Percentiles rank a stretch among this genome's conserved stretches.
These are phyloP conservation scores for Excalfactoria chinensis DNA, from an alignment of 2,113 vertebrate species.

Conservation along the genomic window DNA sequence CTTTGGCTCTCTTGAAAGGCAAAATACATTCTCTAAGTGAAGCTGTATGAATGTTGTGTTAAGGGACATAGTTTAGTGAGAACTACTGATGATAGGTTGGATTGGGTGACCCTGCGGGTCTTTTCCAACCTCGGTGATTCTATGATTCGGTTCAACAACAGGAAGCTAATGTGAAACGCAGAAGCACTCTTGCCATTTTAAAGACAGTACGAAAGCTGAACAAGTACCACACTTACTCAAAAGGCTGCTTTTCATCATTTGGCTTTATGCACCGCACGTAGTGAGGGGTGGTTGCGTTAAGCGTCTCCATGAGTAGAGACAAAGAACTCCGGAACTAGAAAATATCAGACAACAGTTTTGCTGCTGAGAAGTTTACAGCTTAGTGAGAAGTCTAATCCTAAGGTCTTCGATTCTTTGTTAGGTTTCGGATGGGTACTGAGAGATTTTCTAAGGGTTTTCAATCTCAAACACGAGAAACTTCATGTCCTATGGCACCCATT, in stretches of 20 bases:
- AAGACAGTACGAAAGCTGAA: not conserved
- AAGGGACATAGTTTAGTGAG: too few relatives aligned
- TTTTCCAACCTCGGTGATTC: too few relatives aligned
- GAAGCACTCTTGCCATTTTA: not conserved
- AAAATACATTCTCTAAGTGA: not conserved
- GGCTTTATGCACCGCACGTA: conserved; percentile 98
- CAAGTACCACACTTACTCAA: conserved; percentile 86
- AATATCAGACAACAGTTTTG: not conserved
- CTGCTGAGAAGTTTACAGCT: not conserved
- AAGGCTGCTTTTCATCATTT: conserved; percentile 92
- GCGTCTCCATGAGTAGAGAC: conserved; percentile 92
- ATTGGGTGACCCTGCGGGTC: too few relatives aligned
- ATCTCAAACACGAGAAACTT: not conserved
- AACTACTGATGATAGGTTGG: too few relatives aligned
- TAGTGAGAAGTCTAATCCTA: not conserved
- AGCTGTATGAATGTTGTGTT: not conserved
- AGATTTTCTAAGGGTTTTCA: not conserved
- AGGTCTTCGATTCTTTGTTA: not conserved
- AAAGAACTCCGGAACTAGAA: conserved; percentile 92
- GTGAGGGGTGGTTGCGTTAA: conserved; percentile 95
- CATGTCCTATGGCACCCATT: not conserved
- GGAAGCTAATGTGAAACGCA: not conserved
- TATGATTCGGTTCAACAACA: not conserved
- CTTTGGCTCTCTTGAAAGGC: not conserved
- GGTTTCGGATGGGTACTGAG: not conserved